These are phyloP conservation scores for Drosophila grimshawi DNA, from an alignment of 1,140 invertebrate species.

Conservation along the genomic window DNA sequence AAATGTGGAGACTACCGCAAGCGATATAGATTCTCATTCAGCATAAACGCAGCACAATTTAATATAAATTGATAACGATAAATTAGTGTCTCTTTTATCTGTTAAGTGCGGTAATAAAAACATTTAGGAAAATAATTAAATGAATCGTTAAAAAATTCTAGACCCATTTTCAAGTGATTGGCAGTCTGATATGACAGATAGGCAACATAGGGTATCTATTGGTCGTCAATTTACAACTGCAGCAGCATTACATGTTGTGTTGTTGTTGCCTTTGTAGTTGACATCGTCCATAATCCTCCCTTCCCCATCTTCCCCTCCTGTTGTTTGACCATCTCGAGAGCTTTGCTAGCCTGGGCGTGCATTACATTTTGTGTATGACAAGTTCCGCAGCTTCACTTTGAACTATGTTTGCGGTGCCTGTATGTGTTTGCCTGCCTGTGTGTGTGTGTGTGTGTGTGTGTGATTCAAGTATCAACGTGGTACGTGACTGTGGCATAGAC, in stretches of 20 bases:
- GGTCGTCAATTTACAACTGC: not conserved
- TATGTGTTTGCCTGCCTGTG: not conserved
- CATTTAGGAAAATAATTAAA: too few species aligned
- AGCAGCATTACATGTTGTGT: not conserved
- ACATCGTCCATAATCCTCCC: constrained; percentile 32
- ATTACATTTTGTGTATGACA: constrained; percentile 49
- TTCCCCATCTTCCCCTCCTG: not conserved
- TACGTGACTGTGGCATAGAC: constrained; percentile 45
- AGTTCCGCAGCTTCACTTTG: constrained; percentile 44
- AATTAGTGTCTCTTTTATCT: too few species aligned
- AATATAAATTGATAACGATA: too few species aligned
- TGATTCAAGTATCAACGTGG: constrained; percentile 31
- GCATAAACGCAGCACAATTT: too few species aligned
- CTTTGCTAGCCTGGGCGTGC: constrained; percentile 28
- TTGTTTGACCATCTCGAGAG: constrained; percentile 1
- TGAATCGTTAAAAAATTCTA: too few species aligned
- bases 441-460: constrained; percentile 9
- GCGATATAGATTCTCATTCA: too few species aligned
- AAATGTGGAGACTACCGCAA: too few species aligned
- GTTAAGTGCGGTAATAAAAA: too few species aligned
- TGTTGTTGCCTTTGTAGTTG: constrained; percentile 46
- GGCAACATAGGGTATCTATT: not conserved
- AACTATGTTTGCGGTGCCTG: constrained; percentile 32
- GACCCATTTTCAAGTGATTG: too few species aligned
- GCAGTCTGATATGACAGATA: too few species aligned